Conservation (phyloP, 2,113 vertebrate species). For the Chaetura pelagica region DNA sequence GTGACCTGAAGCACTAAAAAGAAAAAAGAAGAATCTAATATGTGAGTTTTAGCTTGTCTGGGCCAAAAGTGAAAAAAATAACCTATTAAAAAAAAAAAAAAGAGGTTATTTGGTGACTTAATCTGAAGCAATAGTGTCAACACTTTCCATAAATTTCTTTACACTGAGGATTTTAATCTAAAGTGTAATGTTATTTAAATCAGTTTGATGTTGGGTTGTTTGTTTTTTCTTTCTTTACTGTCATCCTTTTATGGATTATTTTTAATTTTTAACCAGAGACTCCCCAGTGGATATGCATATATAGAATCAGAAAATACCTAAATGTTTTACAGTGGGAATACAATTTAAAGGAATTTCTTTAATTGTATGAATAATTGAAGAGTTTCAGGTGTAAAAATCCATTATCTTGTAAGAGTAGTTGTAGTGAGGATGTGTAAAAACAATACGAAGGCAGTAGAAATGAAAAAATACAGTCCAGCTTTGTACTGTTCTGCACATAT, state of each 20-base stretch:
- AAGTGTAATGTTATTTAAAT: background rate
- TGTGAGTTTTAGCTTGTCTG: background rate
- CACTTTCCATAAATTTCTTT: background rate
- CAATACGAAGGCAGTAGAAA: background rate
- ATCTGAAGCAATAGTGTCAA: background rate
- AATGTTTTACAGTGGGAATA: background rate
- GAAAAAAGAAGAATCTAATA: background rate
- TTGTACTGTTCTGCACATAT: background rate
- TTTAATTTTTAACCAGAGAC: background rate
- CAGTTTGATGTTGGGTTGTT: too few species aligned
- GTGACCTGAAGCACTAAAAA: background rate
- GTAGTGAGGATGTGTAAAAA: background rate
- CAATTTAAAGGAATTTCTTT: background rate
- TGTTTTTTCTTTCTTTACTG: background rate
- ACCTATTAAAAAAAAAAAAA: background rate
- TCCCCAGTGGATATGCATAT: background rate
- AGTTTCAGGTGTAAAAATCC: slow-evolving; percentile 8
- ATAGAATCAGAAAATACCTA: background rate
- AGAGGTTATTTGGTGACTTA: background rate
- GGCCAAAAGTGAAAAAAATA: background rate
- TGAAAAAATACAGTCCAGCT: background rate
- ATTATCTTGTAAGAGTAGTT: background rate
- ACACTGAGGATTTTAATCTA: background rate
- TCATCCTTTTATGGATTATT: background rate
- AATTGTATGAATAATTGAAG: slow-evolving; percentile 2